Base-by-base conservation (phyloP, 2,113 vertebrate species). In the Malurus alboscapulatus region DNA sequence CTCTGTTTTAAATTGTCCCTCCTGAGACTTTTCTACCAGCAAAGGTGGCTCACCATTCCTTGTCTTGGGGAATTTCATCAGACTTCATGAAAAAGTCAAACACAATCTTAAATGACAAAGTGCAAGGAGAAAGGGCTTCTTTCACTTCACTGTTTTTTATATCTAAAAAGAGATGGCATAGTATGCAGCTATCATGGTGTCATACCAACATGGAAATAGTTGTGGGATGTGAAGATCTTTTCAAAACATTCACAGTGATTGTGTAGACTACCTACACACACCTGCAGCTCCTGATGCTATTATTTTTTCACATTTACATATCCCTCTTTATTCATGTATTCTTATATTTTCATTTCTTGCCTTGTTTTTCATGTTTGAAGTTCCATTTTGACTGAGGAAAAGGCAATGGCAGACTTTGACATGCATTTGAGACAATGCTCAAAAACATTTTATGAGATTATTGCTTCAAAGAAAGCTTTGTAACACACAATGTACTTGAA, bases 261-360 rank as follows among this genome's bases (percentile, higher is more conserved):
- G 17, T 38, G 38, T 24, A 76, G n/a, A 73, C 38, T 83, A 40
- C 48, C 40, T 65, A 57, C 30, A 61, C 3, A 10, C 20, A 79
- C 8, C 53, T 32, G 34, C 6, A 90, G 29, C 14, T 47, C 55
- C 30, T 76, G 40, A 44, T 75, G 30, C 38, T 59, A 29, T 21
- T 76, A 14, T 72, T 58, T 51, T 38, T 57, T 75, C 40, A 53
- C 29, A 24, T 34, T 69, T 72, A 72, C 7, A 61, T 10, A 74
- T 11, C 11, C 9, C n/a, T 65, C 24, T 71, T 36, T 44, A 42
- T 29, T 59, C 36, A n/a, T 76, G 0, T 15, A 75, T 73, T 95
- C 36, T 38, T 75, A 1, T 15, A 75, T 73, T 95, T 93, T 88
- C 19, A 88, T 66, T 95, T 95, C 75, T 82, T 84, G 72, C 29